Percentiles rank a stretch among this genome's conserved stretches.
phyloP scores from a whole-genome alignment of 2,113 vertebrate species.

The Sylvilagus bachmani region DNA sequence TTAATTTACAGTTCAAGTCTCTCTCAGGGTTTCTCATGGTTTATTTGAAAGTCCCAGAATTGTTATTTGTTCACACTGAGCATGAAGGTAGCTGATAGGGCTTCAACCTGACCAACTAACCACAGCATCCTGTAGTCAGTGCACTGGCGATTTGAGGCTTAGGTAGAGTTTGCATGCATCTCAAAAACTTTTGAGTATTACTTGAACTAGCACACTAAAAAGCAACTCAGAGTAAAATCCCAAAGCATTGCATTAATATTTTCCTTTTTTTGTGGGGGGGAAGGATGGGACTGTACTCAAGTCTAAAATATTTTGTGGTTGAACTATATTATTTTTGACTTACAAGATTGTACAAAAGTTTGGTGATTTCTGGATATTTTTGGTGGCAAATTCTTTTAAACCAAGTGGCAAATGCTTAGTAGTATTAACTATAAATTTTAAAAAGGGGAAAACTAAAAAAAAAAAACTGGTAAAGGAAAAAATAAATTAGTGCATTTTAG shows the following conservation, averaged over 20 bases:
- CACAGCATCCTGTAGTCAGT: slow-evolving; percentile 50
- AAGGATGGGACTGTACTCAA: neutral
- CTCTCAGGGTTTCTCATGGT: slow-evolving; percentile 25
- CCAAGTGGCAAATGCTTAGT: neutral
- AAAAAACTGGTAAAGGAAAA: neutral
- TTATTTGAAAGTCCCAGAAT: slow-evolving; percentile 47
- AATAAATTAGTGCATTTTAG: neutral
- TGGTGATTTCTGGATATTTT: slow-evolving; percentile 24
- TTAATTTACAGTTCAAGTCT: slow-evolving; percentile 57
- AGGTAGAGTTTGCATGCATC: neutral
- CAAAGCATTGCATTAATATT: slow-evolving; percentile 45
- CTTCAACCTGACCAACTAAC: neutral
- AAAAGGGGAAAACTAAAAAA: slow-evolving; percentile 18
- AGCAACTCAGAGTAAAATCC: slow-evolving; percentile 38
- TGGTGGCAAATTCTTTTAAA: slow-evolving; percentile 61
- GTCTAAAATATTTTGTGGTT: slow-evolving; percentile 28
- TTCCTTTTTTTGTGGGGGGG: neutral
- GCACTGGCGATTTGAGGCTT: neutral
- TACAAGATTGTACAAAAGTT: slow-evolving; percentile 36
- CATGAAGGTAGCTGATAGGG: neutral
- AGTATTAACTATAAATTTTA: neutral
- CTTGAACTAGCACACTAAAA: slow-evolving; percentile 15
- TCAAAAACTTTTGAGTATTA: slow-evolving; percentile 27
- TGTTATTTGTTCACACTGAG: slow-evolving; percentile 52
- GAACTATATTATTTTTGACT: slow-evolving; percentile 22